Percentiles rank a stretch among this genome's conserved stretches.
phyloP scores from a whole-genome alignment of 2,888 invertebrate genomes.

The Zonitis immaculata region DNA sequence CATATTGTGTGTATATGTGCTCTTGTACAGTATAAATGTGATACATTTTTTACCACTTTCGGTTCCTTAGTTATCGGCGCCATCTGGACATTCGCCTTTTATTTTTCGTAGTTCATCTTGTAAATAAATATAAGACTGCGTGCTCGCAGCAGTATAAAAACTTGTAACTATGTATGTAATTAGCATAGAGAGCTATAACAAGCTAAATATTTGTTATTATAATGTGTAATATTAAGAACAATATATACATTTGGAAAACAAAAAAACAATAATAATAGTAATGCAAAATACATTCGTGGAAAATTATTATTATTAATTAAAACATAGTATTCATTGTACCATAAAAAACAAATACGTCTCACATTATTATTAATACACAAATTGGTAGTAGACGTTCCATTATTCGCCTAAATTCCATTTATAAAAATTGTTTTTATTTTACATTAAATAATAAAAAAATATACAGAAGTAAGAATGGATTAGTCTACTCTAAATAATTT shows the following conservation, averaged over 20 bases:
- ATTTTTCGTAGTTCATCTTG: slow-evolving; percentile 26
- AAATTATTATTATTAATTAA: slow-evolving; percentile 24
- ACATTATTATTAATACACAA: slow-evolving; percentile 22
- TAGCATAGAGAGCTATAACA: slow-evolving; percentile 41
- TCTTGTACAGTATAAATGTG: slow-evolving; percentile 47
- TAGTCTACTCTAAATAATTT: no score
- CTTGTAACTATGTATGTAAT: slow-evolving; percentile 49
- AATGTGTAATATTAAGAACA: slow-evolving; percentile 42
- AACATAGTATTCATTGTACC: slow-evolving; percentile 30
- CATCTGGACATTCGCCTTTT: slow-evolving; percentile 26
- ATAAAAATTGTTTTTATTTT: no score
- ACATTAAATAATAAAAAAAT: no score
- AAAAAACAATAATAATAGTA: no score
- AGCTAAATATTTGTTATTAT: slow-evolving; percentile 47
- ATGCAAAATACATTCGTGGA: slow-evolving; percentile 30
- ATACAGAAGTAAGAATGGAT: no score
- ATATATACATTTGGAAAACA: slow-evolving; percentile 26
- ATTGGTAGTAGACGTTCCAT: not conserved
- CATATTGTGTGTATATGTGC: slow-evolving; percentile 29
- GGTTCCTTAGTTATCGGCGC: slow-evolving; percentile 43
- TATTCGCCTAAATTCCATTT: no score
- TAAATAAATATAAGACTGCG: slow-evolving; percentile 34
- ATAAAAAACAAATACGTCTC: slow-evolving; percentile 27
- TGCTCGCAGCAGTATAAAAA: slow-evolving; percentile 44
- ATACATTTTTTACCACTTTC: slow-evolving; percentile 45